These are phyloP conservation scores for Melanerpes aurifrons DNA, from an alignment of 2,113 vertebrate genomes.

Conservation along the genomic window DNA sequence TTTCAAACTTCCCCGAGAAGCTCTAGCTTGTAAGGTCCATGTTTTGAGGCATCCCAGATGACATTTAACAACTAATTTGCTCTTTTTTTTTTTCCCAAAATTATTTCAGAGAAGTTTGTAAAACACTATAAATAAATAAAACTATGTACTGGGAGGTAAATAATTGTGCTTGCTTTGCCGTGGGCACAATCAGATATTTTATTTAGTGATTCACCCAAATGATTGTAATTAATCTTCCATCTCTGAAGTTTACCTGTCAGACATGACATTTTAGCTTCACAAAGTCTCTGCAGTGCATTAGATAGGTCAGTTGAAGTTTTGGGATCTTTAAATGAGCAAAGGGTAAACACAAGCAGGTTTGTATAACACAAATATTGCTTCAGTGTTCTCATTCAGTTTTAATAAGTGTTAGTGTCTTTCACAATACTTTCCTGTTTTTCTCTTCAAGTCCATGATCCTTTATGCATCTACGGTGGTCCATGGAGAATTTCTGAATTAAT, in stretches of 20 bases:
- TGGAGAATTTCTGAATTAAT: neutral
- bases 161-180: neutral
- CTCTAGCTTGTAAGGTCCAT: rapidly evolving
- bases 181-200: neutral
- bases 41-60: neutral
- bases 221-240: neutral
- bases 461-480: neutral
- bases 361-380: neutral
- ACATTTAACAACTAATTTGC: neutral
- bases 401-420: neutral
- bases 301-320: neutral
- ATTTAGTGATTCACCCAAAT: neutral
- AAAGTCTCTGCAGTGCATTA: neutral
- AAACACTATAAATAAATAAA: neutral
- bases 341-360: neutral
- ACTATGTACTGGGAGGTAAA: neutral
- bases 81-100: neutral
- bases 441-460: neutral
- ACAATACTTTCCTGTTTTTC: neutral
- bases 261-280: neutral
- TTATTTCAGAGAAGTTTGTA: neutral
- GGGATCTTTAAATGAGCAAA: neutral
- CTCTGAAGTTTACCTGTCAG: neutral
- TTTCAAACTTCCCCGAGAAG: neutral
- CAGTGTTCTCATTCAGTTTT: neutral